Evolutionary conservation across 2,888 invertebrate genomes (phyloP).

Genomic region (Andrena praecox): DNA sequence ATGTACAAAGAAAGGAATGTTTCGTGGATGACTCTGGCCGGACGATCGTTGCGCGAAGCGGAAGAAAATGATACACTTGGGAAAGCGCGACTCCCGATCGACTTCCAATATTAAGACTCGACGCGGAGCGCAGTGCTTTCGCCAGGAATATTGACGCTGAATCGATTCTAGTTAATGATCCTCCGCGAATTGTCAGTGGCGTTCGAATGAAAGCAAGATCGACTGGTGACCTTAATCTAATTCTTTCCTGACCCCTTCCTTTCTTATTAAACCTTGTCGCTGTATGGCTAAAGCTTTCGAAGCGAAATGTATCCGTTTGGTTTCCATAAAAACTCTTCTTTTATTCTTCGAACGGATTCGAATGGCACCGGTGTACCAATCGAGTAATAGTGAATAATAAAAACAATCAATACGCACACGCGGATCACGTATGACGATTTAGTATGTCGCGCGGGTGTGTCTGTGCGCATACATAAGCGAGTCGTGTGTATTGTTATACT

Average conservation of each 20-base stretch:
- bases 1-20: conserved; percentile 46
- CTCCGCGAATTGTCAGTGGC: too few species aligned
- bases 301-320: conserved; percentile 1
- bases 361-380: conserved; percentile 58
- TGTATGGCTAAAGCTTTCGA: conserved; percentile 4
- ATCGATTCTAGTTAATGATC: conserved; percentile 15
- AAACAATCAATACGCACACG: conserved; percentile 1
- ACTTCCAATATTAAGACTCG: conserved; percentile 1
- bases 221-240: conserved; percentile 44
- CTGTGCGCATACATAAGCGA: not conserved
- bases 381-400: conserved; percentile 37
- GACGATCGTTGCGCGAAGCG: not conserved
- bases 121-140: not conserved
- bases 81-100: not conserved
- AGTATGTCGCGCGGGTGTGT: conserved; percentile 10
- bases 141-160: conserved; percentile 10
- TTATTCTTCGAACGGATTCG: conserved; percentile 54
- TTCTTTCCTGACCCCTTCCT: conserved; percentile 5
- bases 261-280: not conserved
- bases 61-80: conserved; percentile 1
- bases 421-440: conserved; percentile 11
- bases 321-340: not conserved
- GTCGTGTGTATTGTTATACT: not conserved
- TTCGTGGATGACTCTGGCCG: not conserved
- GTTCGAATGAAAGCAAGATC: not conserved